phyloP scores from a whole-genome alignment of 2,113 vertebrate genomes.

The Microtus oregoni region DNA sequence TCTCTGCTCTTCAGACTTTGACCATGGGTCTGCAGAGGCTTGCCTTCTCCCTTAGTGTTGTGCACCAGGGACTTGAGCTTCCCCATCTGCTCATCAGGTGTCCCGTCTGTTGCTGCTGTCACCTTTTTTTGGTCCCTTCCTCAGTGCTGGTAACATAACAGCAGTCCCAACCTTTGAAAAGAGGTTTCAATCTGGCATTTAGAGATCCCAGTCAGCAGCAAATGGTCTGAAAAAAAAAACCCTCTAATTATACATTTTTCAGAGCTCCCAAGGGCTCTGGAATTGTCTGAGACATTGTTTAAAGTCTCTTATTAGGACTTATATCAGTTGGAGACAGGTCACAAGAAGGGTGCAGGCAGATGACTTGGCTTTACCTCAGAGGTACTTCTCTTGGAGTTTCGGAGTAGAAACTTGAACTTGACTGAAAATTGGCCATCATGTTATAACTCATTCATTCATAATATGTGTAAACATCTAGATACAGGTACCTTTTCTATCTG shows the following conservation, averaged over 20 bases:
- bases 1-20: neutral
- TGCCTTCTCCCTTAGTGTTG: neutral
- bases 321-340: neutral
- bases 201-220: neutral
- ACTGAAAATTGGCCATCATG: neutral
- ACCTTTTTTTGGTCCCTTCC: neutral
- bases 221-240: neutral
- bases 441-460: neutral
- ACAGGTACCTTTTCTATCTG: neutral
- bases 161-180: neutral
- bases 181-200: neutral
- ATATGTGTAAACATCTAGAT: neutral
- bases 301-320: neutral
- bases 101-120: neutral
- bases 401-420: neutral
- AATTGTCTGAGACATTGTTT: neutral
- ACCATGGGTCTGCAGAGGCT: neutral
- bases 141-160: fast-evolving
- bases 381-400: neutral
- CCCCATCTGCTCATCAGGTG: too few species aligned
- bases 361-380: neutral
- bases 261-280: neutral
- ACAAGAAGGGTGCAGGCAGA: neutral
- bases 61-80: neutral
- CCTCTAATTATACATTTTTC: slow-evolving; percentile 29